Base-by-base conservation (phyloP, 2,888 invertebrate genomes). In the Meteorus cinctellus region DNA sequence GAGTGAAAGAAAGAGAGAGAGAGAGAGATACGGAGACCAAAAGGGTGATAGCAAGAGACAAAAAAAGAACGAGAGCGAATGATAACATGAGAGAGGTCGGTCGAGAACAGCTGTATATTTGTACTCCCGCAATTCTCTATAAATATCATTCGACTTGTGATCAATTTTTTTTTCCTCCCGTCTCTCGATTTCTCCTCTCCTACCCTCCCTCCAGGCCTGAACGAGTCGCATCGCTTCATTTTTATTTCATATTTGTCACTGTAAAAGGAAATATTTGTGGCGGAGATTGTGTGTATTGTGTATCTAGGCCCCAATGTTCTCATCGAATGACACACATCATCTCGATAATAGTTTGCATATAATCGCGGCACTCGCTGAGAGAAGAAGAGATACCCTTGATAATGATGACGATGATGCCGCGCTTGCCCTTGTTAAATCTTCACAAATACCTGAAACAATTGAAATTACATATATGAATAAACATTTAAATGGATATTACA, bases 351-450 rank as follows among this genome's bases (percentile, higher is more conserved):
- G 81, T 78, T 81, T 80, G 76, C 85, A 83, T 36, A 86, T 77
- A 72, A 83, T 79, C 12, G 84, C 84, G 63, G 82, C 79, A 70
- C 83, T 84, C 34, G 82, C 75, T 60, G 84, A 83, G 41, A 88
- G 78, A 8, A 82, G 77, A 59, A 85, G 79, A 60, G 87, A 86
- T 63, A 86, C 82, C 79, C 84, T 84, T 65, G 86, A 84, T 62
- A 86, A 72, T 16, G 86, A 86, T 63, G 86, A 84, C 31, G 86
- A 83, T 31, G 88, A 85, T 12, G 87, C 87, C 34, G 88, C 84
- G 63, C 87, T 88, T 65, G 87, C 88, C 71, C 86, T 87, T 79
- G 86, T 87, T 73, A 88, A 76, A 72, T 89, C 89, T 79, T 89
- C 87, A 79, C 89, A 89, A 31, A 87, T 84, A 77, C 89, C 89